These are phyloP conservation scores for Corythornis cristatus DNA, from an alignment of 2,113 vertebrate species.

Conservation along the genomic window DNA sequence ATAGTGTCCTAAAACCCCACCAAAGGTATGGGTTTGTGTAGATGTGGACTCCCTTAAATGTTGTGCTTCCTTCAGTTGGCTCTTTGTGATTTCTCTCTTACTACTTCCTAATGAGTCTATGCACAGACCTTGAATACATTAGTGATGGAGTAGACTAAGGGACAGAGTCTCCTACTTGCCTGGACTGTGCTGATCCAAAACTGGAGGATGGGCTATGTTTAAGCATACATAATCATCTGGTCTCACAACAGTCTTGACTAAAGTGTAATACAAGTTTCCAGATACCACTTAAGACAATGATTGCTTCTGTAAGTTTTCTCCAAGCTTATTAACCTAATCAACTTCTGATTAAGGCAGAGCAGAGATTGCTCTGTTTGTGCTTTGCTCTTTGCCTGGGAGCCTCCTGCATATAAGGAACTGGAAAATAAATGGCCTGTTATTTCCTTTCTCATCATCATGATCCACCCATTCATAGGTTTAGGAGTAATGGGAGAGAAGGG, in stretches of 20 bases:
- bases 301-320: not conserved
- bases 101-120: not conserved
- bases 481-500: not conserved
- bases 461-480: not conserved
- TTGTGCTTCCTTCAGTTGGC: not conserved
- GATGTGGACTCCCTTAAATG: not conserved
- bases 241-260: not conserved
- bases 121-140: accelerated
- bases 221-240: not conserved
- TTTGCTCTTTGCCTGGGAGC: not conserved
- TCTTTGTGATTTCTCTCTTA: not conserved
- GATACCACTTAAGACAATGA: not conserved
- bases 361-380: not conserved
- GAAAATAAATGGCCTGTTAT: not conserved
- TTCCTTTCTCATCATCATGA: not conserved
- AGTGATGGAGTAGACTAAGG: not conserved
- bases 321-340: not conserved
- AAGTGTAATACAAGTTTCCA: not conserved
- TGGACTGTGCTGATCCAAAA: not conserved
- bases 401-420: not conserved
- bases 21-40: not conserved
- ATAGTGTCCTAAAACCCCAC: not conserved
- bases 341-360: not conserved
- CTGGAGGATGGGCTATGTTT: not conserved
- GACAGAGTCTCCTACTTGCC: not conserved